These are phyloP conservation scores for Papilio aristodemus DNA, from an alignment of 1,140 invertebrate genomes.

Conservation along the genomic window DNA sequence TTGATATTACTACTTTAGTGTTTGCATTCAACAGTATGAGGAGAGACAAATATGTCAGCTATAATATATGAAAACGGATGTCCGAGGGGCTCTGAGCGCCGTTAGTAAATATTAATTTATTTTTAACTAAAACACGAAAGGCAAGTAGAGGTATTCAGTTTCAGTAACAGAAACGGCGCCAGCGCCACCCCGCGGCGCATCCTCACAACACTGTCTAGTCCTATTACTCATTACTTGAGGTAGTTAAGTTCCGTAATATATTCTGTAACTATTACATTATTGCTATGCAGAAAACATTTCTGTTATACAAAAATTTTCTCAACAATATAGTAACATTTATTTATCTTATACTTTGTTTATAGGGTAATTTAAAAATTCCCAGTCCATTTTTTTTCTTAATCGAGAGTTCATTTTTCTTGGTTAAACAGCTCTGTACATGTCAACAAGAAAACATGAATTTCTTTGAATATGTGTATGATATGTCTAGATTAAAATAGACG, in stretches of 20 bases:
- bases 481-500: constrained; percentile 27
- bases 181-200: constrained; percentile 39
- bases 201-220: constrained; percentile 64
- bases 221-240: constrained; percentile 75
- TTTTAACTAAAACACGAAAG: constrained; percentile 49
- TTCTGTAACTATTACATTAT: constrained; percentile 64
- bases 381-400: constrained; percentile 13
- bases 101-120: constrained; percentile 28
- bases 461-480: constrained; percentile 21
- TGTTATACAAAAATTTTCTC: constrained; percentile 67
- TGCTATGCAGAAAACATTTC: constrained; percentile 68
- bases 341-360: constrained; percentile 46
- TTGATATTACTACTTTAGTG: constrained; percentile 57
- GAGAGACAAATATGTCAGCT: constrained; percentile 65
- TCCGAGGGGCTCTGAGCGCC: constrained; percentile 23
- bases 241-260: constrained; percentile 70
- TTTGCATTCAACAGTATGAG: constrained; percentile 68
- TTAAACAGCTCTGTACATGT: constrained; percentile 30
- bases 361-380: constrained; percentile 40
- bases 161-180: constrained; percentile 28
- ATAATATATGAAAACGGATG: constrained; percentile 57
- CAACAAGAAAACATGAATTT: not conserved
- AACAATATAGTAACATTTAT: constrained; percentile 61
- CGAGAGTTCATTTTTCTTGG: constrained; percentile 13
- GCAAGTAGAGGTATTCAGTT: constrained; percentile 68